Evolutionary conservation across 2,797 vertebrate species (phyloP), one percentile per base, ranked within the genome.

Genomic region (Esox lucius): DNA sequence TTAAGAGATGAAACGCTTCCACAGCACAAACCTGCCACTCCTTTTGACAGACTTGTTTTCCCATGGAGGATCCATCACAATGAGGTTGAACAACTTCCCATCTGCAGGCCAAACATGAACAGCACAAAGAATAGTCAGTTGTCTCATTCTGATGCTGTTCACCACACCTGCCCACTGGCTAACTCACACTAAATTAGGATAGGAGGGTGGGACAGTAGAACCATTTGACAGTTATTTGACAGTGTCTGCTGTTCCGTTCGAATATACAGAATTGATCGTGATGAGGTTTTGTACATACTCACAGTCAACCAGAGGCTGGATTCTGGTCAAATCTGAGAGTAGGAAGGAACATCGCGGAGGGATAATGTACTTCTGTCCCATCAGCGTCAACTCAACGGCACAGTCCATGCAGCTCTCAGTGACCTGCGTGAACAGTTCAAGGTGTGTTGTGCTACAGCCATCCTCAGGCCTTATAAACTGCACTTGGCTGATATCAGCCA

Each of bases 41-140:
- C 97, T 95, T 91, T 98, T 98, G 80, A 97, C 94, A 5, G 98
- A 99, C 85, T 98, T 98, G 88, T 99, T 99, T 90, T 98, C 95
- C 98, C 97, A 98, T 0, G 97, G 97, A 71, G 98, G 97, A 88
- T 99, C 97, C 35, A 99, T 90, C 66, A 99, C 94, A 83, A 99
- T 97, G 17, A 96, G 79, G 76, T 95, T 93, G 64, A 95, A 99
- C 68, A 83, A 96, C 75, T 88, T 94, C 81, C 92, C 91, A 80
- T 89, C 97, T 98, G 89, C 42, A 80, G 35, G 35, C 35, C 35
- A 39, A 39, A 39, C 35, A 39, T 39, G 35, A 39, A 39, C 4
- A 39, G 35, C 39, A 86, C 51, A 73, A 72, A 69, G 72, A 84
- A 46, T 15, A 62, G 15, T 77, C 12, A 64, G 7, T n/a, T 31